Percentiles rank a stretch among this genome's conserved stretches.
phyloP scores from a whole-genome alignment of 2,888 invertebrate species.

The Margaritifera margaritifera region DNA sequence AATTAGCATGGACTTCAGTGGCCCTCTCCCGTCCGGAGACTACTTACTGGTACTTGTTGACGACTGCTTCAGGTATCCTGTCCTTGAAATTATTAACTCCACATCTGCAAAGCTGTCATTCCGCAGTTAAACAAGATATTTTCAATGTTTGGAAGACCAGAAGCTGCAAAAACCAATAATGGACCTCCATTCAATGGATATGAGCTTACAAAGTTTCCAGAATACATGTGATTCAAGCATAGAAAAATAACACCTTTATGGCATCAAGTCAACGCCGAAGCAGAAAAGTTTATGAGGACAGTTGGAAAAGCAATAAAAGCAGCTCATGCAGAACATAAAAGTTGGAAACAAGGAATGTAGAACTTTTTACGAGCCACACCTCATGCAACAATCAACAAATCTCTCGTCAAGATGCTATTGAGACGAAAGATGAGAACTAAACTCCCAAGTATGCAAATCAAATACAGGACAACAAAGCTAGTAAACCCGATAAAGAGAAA shows the following conservation, averaged over 20 bases:
- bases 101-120: no score
- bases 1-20: no score
- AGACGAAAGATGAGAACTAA: constrained; percentile 5
- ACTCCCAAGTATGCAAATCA: constrained; percentile 2
- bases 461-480: not conserved
- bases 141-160: no score
- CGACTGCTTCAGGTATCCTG: no score
- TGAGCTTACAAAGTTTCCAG: constrained; percentile 21
- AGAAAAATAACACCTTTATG: constrained; percentile 22
- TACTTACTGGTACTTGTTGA: no score
- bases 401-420: constrained; percentile 8
- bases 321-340: constrained; percentile 6
- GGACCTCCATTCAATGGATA: no score
- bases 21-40: no score
- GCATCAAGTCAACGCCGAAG: constrained; percentile 29
- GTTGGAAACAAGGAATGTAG: constrained; percentile 21
- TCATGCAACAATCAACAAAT: constrained; percentile 13
- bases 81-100: no score
- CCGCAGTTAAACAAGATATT: no score
- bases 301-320: constrained; percentile 23
- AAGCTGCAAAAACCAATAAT: no score
- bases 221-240: constrained; percentile 25
- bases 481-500: not conserved
- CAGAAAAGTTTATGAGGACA: constrained; percentile 31
- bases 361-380: constrained; percentile 21